Percentiles rank a stretch among this genome's conserved stretches.
These are phyloP conservation scores for Orchestia grillus DNA, from an alignment of 1,140 invertebrate species.

Conservation along the genomic window DNA sequence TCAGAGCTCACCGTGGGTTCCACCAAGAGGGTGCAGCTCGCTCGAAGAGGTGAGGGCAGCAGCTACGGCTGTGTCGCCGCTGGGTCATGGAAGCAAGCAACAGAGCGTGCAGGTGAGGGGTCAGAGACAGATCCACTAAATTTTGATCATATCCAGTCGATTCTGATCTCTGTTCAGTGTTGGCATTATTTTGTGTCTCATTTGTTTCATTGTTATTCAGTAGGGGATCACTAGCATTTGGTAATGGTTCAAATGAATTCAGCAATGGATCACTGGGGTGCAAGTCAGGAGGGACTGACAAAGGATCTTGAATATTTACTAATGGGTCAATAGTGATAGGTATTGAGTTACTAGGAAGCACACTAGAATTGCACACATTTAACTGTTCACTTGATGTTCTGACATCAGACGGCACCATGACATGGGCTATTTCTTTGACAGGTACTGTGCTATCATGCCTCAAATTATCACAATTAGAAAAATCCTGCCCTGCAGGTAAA, in stretches of 20 bases:
- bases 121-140: conserved; percentile 58
- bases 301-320: not conserved
- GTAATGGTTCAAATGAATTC: not conserved
- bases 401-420: not conserved
- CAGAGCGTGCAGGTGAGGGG: conserved; percentile 64
- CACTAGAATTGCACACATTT: not conserved
- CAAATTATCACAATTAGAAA: conserved; percentile 17
- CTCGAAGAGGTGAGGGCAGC: conserved; percentile 80
- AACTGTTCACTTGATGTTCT: not conserved
- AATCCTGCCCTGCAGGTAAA: not conserved
- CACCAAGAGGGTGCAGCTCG: conserved; percentile 88
- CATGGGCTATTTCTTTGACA: not conserved
- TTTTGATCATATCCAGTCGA: conserved; percentile 24
- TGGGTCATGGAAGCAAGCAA: conserved; percentile 60
- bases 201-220: not conserved
- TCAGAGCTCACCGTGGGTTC: conserved; percentile 77
- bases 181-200: not conserved
- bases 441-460: not conserved
- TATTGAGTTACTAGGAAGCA: not conserved
- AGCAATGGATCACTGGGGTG: not conserved
- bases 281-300: not conserved
- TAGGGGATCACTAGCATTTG: not conserved
- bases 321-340: not conserved
- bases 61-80: conserved; percentile 60
- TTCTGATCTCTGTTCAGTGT: not conserved